phyloP scores from a whole-genome alignment of 2,888 invertebrate species.

The Calliopum simillimum region DNA sequence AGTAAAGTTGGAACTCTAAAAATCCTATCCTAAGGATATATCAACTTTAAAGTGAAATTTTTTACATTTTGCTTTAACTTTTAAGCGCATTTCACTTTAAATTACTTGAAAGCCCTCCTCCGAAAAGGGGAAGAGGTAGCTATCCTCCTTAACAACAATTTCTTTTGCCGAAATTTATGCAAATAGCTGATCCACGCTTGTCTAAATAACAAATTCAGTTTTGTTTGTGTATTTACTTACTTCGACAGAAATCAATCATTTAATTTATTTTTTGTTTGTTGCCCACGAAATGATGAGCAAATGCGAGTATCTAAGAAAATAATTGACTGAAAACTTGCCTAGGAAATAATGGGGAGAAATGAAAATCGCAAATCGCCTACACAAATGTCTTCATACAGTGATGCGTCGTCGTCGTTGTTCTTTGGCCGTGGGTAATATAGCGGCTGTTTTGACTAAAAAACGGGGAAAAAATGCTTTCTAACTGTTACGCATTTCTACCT shows the following conservation, averaged over 20 bases:
- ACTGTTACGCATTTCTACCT: conserved; percentile 32
- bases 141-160: too few relatives aligned
- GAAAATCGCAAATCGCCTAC: not conserved
- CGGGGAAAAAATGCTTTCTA: conserved; percentile 18
- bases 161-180: conserved; percentile 18
- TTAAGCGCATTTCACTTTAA: too few relatives aligned
- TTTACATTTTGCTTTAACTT: too few relatives aligned
- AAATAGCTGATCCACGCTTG: conserved; percentile 15
- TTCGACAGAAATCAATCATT: conserved; percentile 61
- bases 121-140: too few relatives aligned
- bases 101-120: too few relatives aligned
- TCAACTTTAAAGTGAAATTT: too few relatives aligned
- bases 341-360: not conserved
- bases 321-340: conserved; percentile 33
- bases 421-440: conserved; percentile 41
- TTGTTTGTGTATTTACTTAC: not conserved
- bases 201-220: conserved; percentile 25
- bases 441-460: conserved; percentile 39
- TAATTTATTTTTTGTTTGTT: conserved; percentile 56
- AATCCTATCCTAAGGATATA: too few relatives aligned
- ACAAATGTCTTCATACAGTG: too few relatives aligned
- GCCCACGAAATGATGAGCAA: conserved; percentile 15
- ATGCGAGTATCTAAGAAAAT: conserved; percentile 24
- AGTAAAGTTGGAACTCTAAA: too few relatives aligned
- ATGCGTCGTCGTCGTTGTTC: not conserved